Base-by-base conservation (phyloP, 1,140 invertebrate genomes). In the Drosophila sp. region DNA sequence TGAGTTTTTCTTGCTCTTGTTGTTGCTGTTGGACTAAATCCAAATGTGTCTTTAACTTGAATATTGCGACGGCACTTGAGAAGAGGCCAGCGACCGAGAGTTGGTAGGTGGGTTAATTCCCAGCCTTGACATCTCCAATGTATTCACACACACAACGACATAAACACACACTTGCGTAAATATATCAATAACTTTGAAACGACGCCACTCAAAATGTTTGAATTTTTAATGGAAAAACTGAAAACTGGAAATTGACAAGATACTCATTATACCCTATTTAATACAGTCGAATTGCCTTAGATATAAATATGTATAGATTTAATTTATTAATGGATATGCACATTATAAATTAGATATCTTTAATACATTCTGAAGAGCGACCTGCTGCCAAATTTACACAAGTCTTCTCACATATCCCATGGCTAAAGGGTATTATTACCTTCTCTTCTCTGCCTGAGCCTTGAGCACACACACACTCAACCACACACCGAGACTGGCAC, bases 11-110 rank as follows among this genome's bases (percentile, higher is more conserved):
- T n/a, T n/a, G 16, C 40, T 27, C 48, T 63, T 59, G 18, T 7
- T 34, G 43, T 40, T 41, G 14, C 9, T 40, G 18, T 75, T 76
- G 70, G 65, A 57, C 46, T 43, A 76, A 87, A 86, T 87, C 43
- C 48, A 72, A 86, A 86, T 87, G 82, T 82, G 83, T 78, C 78
- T 86, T 87, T 87, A 86, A 86, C 74, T 82, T 82, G 72, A 86
- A 82, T 82, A 64, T 76, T 62, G 45, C 64, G 76, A 46, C 25
- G 59, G 18, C 63, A 81, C 61, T 84, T 62, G 54, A 67, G 61
- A 72, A 36, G 70, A 75, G 58, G 18, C 32, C 46, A 32, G 51
- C 36, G 58, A 50, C 59, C 43, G 56, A 6, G 38, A 29, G 25
- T 50, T 29, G 29, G 29, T 2, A 25, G 36, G 13, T 13, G 27